Percentiles rank a stretch among this genome's conserved stretches.
These are phyloP conservation scores for Ditula angustiorana DNA, from an alignment of 2,888 invertebrate genomes.

Conservation along the genomic window DNA sequence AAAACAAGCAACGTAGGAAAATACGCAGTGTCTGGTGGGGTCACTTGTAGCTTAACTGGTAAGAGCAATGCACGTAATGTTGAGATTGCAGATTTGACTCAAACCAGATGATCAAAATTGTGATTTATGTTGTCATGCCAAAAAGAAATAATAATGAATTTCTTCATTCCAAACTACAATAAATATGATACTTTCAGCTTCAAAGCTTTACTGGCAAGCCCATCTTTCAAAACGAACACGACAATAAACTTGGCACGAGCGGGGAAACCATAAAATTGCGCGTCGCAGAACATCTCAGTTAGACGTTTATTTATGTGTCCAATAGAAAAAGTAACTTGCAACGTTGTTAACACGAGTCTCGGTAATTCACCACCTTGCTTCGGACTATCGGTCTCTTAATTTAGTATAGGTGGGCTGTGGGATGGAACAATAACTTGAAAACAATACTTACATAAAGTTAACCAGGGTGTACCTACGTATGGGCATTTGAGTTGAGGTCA, in stretches of 20 bases:
- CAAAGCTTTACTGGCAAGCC: neutral
- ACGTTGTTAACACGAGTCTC: conserved; percentile 50
- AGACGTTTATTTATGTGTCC: conserved; percentile 60
- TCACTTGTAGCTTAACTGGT: no score
- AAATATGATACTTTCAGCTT: neutral
- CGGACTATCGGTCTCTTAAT: no score
- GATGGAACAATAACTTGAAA: conserved; percentile 1
- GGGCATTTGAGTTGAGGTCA: no score
- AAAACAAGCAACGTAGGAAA: no score
- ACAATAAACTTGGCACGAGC: conserved; percentile 60
- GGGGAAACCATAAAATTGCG: conserved; percentile 60
- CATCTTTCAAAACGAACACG: conserved; percentile 22
- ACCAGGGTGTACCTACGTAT: no score
- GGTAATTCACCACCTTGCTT: conserved; percentile 51
- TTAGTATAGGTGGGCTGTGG: conserved; percentile 16
- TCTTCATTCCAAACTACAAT: no score
- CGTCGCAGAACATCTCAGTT: conserved; percentile 63
- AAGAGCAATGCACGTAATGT: no score
- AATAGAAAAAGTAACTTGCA: conserved; percentile 55
- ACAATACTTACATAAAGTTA: neutral
- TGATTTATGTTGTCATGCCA: no score
- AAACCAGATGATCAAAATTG: no score
- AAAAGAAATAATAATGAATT: no score
- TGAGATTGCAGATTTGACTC: no score
- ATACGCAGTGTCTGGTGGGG: no score